phyloP scores from a whole-genome alignment of 2,113 vertebrate species.

The Pipra filicauda region DNA sequence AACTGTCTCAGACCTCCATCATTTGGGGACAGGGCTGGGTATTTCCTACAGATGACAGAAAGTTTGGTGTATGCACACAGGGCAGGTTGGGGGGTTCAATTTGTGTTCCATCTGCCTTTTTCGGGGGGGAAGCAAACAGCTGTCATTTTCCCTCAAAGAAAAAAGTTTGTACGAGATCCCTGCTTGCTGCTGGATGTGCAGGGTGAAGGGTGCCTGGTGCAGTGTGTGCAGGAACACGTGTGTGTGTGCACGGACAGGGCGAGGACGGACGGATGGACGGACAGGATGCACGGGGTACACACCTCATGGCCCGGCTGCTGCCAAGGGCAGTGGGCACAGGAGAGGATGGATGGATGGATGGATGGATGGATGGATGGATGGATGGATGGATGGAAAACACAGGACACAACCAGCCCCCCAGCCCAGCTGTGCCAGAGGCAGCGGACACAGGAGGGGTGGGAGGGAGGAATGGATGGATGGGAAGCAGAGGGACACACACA shows the following conservation, averaged over 20 bases:
- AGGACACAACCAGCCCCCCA: too few species aligned
- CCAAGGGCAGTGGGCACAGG: neutral
- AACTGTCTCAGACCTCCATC: slow-evolving; percentile 27
- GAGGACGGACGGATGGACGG: neutral
- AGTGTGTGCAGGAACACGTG: rapidly evolving
- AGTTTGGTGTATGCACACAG: neutral
- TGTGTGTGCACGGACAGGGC: too few species aligned
- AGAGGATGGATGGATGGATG: neutral
- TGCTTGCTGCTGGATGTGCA: neutral
- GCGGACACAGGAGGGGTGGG: too few species aligned
- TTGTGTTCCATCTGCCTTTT: neutral
- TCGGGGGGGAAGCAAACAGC: neutral
- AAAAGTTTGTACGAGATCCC: neutral
- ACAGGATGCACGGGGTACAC: neutral
- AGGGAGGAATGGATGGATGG: too few species aligned
- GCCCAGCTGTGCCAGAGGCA: too few species aligned
- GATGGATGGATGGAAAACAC: neutral
- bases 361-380: neutral
- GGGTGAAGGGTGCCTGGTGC: neutral
- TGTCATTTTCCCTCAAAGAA: neutral
- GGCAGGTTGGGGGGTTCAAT: neutral
- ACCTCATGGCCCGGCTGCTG: neutral
- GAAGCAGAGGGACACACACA: neutral
- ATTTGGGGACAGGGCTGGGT: neutral
- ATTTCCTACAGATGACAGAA: neutral